Base-by-base conservation (phyloP, 2,113 vertebrate species). In the Pteruthius melanotis region DNA sequence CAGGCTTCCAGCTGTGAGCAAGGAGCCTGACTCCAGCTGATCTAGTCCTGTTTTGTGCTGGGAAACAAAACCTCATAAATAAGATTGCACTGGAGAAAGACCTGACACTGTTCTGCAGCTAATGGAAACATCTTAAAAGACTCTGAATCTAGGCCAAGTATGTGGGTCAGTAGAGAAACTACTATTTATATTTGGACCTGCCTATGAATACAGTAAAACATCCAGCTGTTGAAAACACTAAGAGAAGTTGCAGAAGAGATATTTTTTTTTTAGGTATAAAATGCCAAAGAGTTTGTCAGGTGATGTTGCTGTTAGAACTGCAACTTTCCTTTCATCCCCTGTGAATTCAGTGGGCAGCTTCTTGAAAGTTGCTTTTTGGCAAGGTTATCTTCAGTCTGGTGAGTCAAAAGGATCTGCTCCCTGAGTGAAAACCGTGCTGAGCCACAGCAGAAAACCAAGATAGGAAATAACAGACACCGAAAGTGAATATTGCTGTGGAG, bases 121-220 rank as follows among this genome's bases (percentile, higher is more conserved):
- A 79, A 91, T 91, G 93, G 95, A 95, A 95, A 81, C 80, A 52
- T 94, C 94, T 92, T 80, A 89, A 83, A 94, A 95, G 93, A 49
- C 22, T 65, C 79, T 84, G 93, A 95, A 93, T 90, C 57, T 89
- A 87, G 91, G 94, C 94, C 94, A 96, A 97, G 74, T 82, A 93
- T 95, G 87, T 93, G 89, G 95, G 93, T 94, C 95, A 97, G 87
- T 84, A 87, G 91, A 97, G 95, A 89, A 94, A 89, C 76, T 82
- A 23, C 80, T 89, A 87, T 91, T 94, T 94, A 60, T 93, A 76
- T 89, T 95, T 94, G 81, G 93, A 93, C 40, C 77, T 93, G 87
- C 77, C 56, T 91, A 5, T 75, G 87, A 94, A 79, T 72, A 33
- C 69, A 89, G 83, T 71, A 72, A 79, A 91, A 93, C 64, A 92